These are phyloP conservation scores for Eudyptes chrysolophus DNA, from an alignment of 2,113 vertebrate genomes.

Conservation along the genomic window DNA sequence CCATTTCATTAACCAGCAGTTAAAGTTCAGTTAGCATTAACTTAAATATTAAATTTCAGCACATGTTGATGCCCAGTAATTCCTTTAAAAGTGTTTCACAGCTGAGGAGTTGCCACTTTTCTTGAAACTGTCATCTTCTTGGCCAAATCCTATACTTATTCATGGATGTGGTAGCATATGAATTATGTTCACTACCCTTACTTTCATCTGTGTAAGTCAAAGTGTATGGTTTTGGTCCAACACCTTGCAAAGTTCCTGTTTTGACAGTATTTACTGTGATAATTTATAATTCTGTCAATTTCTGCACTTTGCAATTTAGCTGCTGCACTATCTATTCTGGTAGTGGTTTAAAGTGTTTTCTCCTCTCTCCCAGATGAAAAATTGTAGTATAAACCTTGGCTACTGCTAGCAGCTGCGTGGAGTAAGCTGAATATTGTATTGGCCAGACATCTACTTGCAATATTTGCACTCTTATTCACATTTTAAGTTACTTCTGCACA, in stretches of 20 bases:
- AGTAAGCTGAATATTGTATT: not conserved
- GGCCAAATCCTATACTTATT: not conserved
- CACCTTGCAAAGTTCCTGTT: conserved; percentile 3
- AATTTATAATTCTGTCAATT: conserved; percentile 57
- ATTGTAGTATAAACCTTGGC: conserved; percentile 40
- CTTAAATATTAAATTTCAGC: not conserved
- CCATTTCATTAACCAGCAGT: conserved; percentile 11
- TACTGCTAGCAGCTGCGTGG: not conserved
- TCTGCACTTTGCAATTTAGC: conserved; percentile 48
- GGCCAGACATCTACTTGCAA: not conserved
- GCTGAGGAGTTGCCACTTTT: not conserved
- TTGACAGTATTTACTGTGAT: conserved; percentile 45
- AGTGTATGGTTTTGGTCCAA: conserved; percentile 5
- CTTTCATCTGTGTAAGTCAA: conserved; percentile 46
- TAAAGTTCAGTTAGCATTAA: not conserved
- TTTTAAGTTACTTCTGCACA: not conserved
- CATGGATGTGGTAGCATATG: not conserved
- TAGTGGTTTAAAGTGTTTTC: conserved; percentile 5
- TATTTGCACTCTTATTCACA: not conserved
- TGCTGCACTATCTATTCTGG: conserved; percentile 5
- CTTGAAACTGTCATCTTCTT: not conserved
- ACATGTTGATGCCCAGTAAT: not conserved
- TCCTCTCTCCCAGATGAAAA: conserved; percentile 38
- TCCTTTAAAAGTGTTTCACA: not conserved
- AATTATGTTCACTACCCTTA: conserved; percentile 6